Evolutionary conservation across 2,797 vertebrate genomes (phyloP), one percentile per base, ranked within the genome.

Genomic region (Poeciliopsis turneri): DNA sequence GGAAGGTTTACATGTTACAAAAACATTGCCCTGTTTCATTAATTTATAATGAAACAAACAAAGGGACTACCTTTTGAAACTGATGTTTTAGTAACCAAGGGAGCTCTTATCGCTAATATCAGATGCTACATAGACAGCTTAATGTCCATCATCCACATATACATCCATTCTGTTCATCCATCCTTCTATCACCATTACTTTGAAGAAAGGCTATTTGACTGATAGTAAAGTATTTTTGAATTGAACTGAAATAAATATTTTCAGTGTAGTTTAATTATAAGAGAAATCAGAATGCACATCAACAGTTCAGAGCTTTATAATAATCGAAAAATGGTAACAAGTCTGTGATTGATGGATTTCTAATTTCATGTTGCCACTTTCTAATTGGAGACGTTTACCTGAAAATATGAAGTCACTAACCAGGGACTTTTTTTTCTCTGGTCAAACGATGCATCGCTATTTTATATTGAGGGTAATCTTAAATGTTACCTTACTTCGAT

Each of bases 321-420:
- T 39, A 68, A 41, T 20, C 23, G 36, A 18, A 68, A 41, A 41
- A 68, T 41, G 36, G 64, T 25, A 41, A 23, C 9, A 68, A 68
- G 25, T 68, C 9, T 41, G n/a, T 46, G 43, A 9, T 30, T 28
- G 9, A 47, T 23, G 53, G 41, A 46, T 75, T 70, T 75, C 33
- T 75, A 66, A 80, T 87, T 78, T 85, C 16, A 45, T 76, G 75
- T 81, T 72, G 41, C 59, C 51, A 4, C 76, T 75, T 78, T 71
- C 49, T 74, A 82, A 86, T 85, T 82, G 84, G 3, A 51, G 23
- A 43, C 28, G 0, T 53, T 82, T 41, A 33, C 80, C 84, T 77
- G 59, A 51, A 81, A 57, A 78, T 39, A 46, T 73, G 46, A 84
- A 79, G 20, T n/a, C 70, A 25, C 51, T 57, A 82, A 78, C 72